These are phyloP conservation scores for Acanthosepion esculentum DNA, from an alignment of 2,888 invertebrate species.

Conservation along the genomic window DNA sequence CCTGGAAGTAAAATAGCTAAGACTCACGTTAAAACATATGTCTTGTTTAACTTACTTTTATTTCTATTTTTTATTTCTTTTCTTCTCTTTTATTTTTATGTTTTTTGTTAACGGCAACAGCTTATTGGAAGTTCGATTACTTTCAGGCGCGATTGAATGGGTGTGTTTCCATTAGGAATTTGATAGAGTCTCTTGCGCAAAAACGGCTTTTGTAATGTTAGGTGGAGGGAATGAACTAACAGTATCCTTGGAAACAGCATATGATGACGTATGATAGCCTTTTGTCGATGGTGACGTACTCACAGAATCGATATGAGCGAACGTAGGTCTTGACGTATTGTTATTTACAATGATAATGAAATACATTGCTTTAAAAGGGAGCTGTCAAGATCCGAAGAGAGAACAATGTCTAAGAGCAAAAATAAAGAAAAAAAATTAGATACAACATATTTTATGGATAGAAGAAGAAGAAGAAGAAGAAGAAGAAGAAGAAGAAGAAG, in stretches of 20 bases:
- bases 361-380: slow-evolving; percentile 18
- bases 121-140: neutral
- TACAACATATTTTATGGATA: neutral
- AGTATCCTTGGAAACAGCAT: neutral
- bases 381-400: neutral
- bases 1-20: neutral
- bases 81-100: neutral
- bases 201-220: neutral
- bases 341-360: slow-evolving; percentile 33
- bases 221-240: neutral
- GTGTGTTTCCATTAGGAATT: slow-evolving; percentile 21
- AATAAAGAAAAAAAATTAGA: neutral
- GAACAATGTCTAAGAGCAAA: neutral
- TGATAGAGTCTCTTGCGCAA: neutral
- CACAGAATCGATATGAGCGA: neutral
- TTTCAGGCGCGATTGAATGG: slow-evolving; percentile 33
- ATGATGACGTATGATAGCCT: slow-evolving; percentile 33
- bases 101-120: neutral
- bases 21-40: neutral
- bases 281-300: neutral
- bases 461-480: neutral
- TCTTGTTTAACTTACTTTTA: neutral
- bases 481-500: neutral
- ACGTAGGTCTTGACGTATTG: neutral
- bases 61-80: neutral